Percentiles rank a stretch among this genome's conserved stretches.
These are phyloP conservation scores for Actias luna DNA, from an alignment of 2,888 invertebrate genomes.

Conservation along the genomic window DNA sequence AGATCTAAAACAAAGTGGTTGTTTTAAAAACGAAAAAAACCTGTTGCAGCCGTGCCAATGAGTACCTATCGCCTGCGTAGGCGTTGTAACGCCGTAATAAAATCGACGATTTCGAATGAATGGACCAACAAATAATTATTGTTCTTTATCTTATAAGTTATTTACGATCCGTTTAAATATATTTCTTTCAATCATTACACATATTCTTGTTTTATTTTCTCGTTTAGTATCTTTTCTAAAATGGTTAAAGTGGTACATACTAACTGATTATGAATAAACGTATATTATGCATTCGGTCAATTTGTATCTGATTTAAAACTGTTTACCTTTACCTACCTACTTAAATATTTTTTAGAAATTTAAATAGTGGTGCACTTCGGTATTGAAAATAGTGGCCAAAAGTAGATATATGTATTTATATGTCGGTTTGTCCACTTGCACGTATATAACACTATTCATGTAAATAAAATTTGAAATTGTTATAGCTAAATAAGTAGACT, in stretches of 20 bases:
- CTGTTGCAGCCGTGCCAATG: conserved; percentile 48
- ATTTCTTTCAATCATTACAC: conserved; percentile 30
- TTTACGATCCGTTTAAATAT: conserved; percentile 45
- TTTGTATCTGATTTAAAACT: too few species aligned
- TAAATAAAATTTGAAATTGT: too few species aligned
- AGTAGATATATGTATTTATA: too few species aligned
- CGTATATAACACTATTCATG: too few species aligned
- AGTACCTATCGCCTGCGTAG: conserved; percentile 48
- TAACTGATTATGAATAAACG: too few species aligned
- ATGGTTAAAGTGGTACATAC: neutral
- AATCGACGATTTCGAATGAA: conserved; percentile 52
- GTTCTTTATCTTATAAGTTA: conserved; percentile 54
- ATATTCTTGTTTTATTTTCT: conserved; percentile 24
- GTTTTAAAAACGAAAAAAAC: conserved; percentile 35
- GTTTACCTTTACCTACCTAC: too few species aligned
- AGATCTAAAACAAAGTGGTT: conserved; percentile 27
- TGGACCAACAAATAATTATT: conserved; percentile 59
- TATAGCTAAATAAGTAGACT: too few species aligned
- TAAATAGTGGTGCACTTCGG: too few species aligned
- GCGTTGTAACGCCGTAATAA: conserved; percentile 58
- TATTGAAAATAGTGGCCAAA: too few species aligned
- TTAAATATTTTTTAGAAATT: too few species aligned
- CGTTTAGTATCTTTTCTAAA: neutral
- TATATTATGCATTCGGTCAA: too few species aligned
- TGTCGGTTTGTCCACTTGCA: too few species aligned